Base-by-base conservation (phyloP, 2,888 invertebrate genomes). In the Portevinia maculata region DNA sequence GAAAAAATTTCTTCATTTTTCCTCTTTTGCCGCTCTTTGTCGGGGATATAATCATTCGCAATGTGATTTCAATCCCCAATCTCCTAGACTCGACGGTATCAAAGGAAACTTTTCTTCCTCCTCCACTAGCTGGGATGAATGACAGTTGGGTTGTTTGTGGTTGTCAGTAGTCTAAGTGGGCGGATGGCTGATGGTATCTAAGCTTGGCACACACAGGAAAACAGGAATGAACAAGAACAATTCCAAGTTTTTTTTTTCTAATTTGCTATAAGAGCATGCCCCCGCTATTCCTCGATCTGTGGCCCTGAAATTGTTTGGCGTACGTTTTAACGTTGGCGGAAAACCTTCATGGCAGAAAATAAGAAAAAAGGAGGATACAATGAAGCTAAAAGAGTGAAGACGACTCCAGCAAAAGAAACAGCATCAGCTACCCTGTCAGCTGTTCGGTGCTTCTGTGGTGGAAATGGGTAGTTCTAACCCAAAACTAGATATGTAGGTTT, bases 81-180 rank as follows among this genome's bases (percentile, higher is more conserved):
- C 32, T 48, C 48, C 55, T 34, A 74, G 41, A 37, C 57, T 24
- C 62, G 37, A 13, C 55, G 60, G 53, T 74, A 65, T 69, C 60
- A 59, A 64, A 64, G 69, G 41, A 69, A 75, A 76, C 64, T 71
- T 76, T 59, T 46, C 39, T 34, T 17, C 64, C 34, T n/a, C 34
- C 17, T 37, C 21, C 19, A 30, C 39, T 28, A 3, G 30, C 32
- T 60, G 32, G 76, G 30, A 76, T 71, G 70, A 76, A 81, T 76
- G 76, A 71, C 81, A 81, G 81, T 76, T 76, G 39, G 69, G 55
- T 70, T 65, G 64, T 70, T 70, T 79, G 57, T 60, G 71, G 78
- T 65, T 78, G 71, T 64, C 71, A 65, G 64, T 52, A 65, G 65
- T 65, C 37, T 75, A 65, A 46, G 75, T 75, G 70, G 75, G 59